Evolutionary conservation across 2,888 invertebrate species (phyloP).

Genomic region (Marasmarcha lunaedactyla): DNA sequence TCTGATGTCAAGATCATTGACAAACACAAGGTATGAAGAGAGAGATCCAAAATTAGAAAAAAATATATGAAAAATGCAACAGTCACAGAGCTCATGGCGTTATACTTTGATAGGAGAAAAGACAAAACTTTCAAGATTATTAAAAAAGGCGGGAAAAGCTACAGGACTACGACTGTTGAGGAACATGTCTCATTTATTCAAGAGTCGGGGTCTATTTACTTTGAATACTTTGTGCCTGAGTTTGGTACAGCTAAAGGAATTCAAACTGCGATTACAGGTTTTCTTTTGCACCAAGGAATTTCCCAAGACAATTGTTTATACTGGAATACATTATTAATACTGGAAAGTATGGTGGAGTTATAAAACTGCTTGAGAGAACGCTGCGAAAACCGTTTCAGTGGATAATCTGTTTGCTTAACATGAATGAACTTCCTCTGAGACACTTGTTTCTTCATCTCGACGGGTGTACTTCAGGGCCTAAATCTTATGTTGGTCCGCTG

Average conservation of each 20-base stretch:
- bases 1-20: slow-evolving; percentile 9
- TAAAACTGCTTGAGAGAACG: slow-evolving; percentile 14
- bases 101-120: slow-evolving; percentile 13
- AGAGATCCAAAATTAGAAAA: slow-evolving; percentile 5
- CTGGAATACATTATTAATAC: slow-evolving; percentile 17
- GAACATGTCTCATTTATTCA: slow-evolving; percentile 10
- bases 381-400: slow-evolving; percentile 16
- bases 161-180: slow-evolving; percentile 4
- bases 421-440: slow-evolving; percentile 16
- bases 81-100: slow-evolving; percentile 2
- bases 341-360: slow-evolving; percentile 15
- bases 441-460: slow-evolving; percentile 17
- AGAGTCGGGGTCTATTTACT: slow-evolving; percentile 12
- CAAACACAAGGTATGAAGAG: slow-evolving; percentile 12
- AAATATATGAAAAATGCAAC: not conserved
- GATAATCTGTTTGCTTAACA: slow-evolving; percentile 15
- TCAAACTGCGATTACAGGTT: slow-evolving; percentile 1
- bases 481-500: slow-evolving; percentile 9
- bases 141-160: slow-evolving; percentile 7
- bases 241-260: slow-evolving; percentile 7
- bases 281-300: slow-evolving; percentile 3
- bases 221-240: slow-evolving; percentile 6
- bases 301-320: slow-evolving; percentile 14
- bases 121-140: slow-evolving; percentile 9
- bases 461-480: slow-evolving; percentile 15